These are phyloP conservation scores for Thalassophryne amazonica DNA, from an alignment of 2,797 vertebrate genomes.

Conservation along the genomic window DNA sequence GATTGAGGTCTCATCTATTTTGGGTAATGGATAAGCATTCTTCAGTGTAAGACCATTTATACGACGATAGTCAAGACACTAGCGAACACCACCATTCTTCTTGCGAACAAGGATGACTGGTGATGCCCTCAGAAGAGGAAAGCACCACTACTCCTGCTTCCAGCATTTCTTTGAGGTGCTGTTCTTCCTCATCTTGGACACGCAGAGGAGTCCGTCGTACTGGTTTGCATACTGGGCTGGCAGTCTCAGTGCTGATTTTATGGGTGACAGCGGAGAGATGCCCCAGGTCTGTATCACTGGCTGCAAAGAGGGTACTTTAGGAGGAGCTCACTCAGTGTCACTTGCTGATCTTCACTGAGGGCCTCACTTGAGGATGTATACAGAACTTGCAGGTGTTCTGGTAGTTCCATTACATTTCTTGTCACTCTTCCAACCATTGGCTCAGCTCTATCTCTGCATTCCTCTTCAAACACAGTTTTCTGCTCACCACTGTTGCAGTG, in stretches of 20 bases:
- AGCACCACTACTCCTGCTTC: constrained; percentile 1
- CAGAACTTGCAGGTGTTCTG: no score
- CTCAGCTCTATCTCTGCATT: no score
- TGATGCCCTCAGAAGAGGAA: constrained; percentile 6
- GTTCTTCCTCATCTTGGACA: constrained; percentile 21
- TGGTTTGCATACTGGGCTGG: not conserved
- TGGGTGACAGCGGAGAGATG: no score
- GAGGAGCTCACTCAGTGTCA: no score
- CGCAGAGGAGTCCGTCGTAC: constrained; percentile 11
- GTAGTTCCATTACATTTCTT: no score
- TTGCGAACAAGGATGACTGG: constrained; percentile 7
- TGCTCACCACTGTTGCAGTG: no score
- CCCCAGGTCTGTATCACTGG: no score
- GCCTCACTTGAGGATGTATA: no score
- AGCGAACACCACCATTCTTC: constrained; percentile 5
- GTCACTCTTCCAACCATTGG: no score
- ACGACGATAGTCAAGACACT: constrained; percentile 4
- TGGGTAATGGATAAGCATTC: constrained; percentile 6
- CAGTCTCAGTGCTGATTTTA: not conserved
- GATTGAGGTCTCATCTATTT: constrained; percentile 11
- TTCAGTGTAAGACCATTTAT: constrained; percentile 16
- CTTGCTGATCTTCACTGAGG: no score
- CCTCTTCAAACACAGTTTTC: no score
- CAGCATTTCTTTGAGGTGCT: constrained; percentile 13
- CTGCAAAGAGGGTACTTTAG: no score